Conservation (phyloP, 2,888 invertebrate genomes). For the Belgica antarctica region DNA sequence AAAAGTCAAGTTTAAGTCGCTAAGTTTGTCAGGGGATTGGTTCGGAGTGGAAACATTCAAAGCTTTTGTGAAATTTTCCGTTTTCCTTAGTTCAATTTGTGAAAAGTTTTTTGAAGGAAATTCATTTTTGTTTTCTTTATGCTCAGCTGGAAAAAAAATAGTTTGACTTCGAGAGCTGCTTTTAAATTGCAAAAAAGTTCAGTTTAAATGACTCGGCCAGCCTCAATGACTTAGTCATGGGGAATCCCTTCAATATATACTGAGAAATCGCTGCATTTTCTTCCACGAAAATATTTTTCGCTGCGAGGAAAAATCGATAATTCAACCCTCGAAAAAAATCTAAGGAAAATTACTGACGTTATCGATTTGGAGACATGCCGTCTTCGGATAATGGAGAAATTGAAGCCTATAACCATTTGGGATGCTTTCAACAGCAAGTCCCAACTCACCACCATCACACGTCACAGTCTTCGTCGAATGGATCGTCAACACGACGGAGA, state of each 20-base stretch:
- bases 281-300: background rate
- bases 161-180: background rate
- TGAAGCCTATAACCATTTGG: conserved; percentile 32
- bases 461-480: background rate
- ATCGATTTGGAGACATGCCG: conserved; percentile 28
- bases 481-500: conserved; percentile 7
- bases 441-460: conserved; percentile 31
- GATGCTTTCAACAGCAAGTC: conserved; percentile 34
- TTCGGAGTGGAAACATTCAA: background rate
- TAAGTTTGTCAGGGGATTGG: too few species aligned
- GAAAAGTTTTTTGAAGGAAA: background rate
- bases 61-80: background rate
- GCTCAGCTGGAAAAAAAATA: conserved; percentile 19
- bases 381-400: conserved; percentile 37
- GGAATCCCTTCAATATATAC: background rate
- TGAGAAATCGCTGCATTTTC: background rate
- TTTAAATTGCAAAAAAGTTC: background rate
- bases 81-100: background rate
- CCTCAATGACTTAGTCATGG: too few species aligned
- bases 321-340: background rate
- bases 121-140: background rate
- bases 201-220: too few species aligned
- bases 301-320: conserved; percentile 28
- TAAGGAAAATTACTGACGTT: background rate
- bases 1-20: background rate